Conservation (phyloP, 1,140 invertebrate genomes). For the Ceratosolen fusciceps region DNA sequence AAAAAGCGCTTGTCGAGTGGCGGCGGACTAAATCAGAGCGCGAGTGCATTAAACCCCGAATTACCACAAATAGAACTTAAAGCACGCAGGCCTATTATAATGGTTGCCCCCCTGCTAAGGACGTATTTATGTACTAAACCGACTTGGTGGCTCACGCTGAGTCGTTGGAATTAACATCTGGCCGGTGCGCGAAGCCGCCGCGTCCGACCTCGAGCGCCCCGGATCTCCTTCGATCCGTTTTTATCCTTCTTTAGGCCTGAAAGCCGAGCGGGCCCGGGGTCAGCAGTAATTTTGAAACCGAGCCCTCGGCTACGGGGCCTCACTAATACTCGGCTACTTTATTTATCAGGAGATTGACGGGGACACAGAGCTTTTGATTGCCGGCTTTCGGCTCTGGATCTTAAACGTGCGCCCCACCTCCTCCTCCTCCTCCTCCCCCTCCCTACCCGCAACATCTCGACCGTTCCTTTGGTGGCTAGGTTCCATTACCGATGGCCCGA, state of each 20-base stretch:
- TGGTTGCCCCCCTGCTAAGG: slow-evolving; percentile 68
- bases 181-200: slow-evolving; percentile 56
- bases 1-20: slow-evolving; percentile 20
- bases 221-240: slow-evolving; percentile 35
- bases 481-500: background rate
- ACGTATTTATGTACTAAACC: slow-evolving; percentile 70
- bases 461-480: too few relatives aligned
- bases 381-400: too few relatives aligned
- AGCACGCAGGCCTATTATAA: slow-evolving; percentile 71
- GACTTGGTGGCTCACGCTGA: slow-evolving; percentile 68
- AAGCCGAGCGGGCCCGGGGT: too few relatives aligned
- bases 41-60: slow-evolving; percentile 71
- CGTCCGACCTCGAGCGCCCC: background rate
- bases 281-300: slow-evolving; percentile 15
- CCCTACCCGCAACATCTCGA: too few relatives aligned
- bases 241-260: slow-evolving; percentile 47
- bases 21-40: slow-evolving; percentile 59
- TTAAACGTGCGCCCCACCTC: too few relatives aligned
- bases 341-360: background rate
- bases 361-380: background rate
- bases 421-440: too few relatives aligned
- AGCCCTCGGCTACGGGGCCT: background rate
- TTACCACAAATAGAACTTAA: slow-evolving; percentile 72
- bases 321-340: background rate
- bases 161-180: slow-evolving; percentile 69